A percentile compares a stretch with the other conserved stretches of the same genome.
Conservation (phyloP, 2,888 invertebrate species). For the Epirrhoe tristata region DNA sequence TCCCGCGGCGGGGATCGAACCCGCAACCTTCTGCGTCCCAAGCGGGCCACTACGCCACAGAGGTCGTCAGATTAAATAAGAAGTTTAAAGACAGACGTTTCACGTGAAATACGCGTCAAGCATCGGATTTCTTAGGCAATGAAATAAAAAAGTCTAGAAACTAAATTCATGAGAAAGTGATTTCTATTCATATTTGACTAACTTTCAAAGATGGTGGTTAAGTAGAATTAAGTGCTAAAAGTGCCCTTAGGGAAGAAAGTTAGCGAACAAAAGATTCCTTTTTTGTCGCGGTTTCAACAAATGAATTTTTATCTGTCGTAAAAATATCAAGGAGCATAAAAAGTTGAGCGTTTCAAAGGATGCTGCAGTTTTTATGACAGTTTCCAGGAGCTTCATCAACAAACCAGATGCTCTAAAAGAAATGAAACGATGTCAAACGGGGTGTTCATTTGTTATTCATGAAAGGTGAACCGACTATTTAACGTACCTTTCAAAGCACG, state of each 20-base stretch:
- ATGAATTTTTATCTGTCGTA: slow-evolving; percentile 37
- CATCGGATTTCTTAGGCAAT: not conserved
- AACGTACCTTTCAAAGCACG: too few species aligned
- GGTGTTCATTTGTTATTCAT: not conserved
- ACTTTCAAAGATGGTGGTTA: slow-evolving; percentile 24
- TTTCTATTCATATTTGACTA: slow-evolving; percentile 10
- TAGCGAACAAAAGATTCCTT: slow-evolving; percentile 34
- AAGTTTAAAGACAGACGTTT: too few species aligned
- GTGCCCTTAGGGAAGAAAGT: slow-evolving; percentile 21
- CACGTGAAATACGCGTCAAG: too few species aligned
- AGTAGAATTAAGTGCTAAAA: slow-evolving; percentile 38
- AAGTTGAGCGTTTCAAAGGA: slow-evolving; percentile 21
- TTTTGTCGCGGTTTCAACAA: slow-evolving; percentile 30
- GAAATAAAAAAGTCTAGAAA: not conserved
- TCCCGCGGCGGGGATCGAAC: too few species aligned
- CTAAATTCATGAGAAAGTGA: not conserved
- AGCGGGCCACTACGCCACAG: too few species aligned
- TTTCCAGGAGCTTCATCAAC: not conserved
- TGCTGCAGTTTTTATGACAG: slow-evolving; percentile 23
- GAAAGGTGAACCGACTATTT: too few species aligned
- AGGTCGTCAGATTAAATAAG: too few species aligned
- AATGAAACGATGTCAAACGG: not conserved
- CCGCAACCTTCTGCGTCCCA: too few species aligned
- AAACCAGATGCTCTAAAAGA: not conserved
- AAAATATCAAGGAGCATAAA: slow-evolving; percentile 16